Evolutionary conservation across 2,797 vertebrate species (phyloP).

Genomic region (Mustela erminea): DNA sequence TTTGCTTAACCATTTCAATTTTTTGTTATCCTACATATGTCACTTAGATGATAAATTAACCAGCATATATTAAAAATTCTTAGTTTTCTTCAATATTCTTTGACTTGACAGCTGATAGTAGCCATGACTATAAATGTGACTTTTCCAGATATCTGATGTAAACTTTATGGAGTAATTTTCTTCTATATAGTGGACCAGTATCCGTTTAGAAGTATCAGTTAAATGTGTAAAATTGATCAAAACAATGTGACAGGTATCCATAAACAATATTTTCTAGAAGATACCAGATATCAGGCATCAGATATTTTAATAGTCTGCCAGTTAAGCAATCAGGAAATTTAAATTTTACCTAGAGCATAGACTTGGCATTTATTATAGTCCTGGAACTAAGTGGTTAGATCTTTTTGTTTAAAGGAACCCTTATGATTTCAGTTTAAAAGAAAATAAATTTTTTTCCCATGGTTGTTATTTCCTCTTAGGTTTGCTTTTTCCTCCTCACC

Average conservation of each 20-base stretch:
- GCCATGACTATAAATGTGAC: slow-evolving; percentile 90
- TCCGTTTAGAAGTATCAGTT: slow-evolving; percentile 84
- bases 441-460: slow-evolving; percentile 7
- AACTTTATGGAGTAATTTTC: slow-evolving; percentile 89
- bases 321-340: slow-evolving; percentile 71
- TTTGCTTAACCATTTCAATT: slow-evolving; percentile 85
- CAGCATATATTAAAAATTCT: slow-evolving; percentile 90
- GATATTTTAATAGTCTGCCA: slow-evolving; percentile 71
- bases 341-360: slow-evolving; percentile 68
- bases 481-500: slow-evolving; percentile 50
- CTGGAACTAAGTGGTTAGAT: slow-evolving; percentile 56
- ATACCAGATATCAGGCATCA: slow-evolving; percentile 58
- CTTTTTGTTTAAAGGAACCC: slow-evolving; percentile 45
- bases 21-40: slow-evolving; percentile 88
- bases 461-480: slow-evolving; percentile 18
- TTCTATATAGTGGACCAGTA: slow-evolving; percentile 82
- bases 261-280: slow-evolving; percentile 81
- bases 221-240: slow-evolving; percentile 78
- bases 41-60: slow-evolving; percentile 92
- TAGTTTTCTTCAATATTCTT: slow-evolving; percentile 90
- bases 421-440: slow-evolving; percentile 71
- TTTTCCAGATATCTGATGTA: slow-evolving; percentile 90
- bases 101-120: slow-evolving; percentile 92
- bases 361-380: slow-evolving; percentile 67
- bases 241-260: slow-evolving; percentile 77